Conservation (phyloP, 2,888 invertebrate genomes). For the Aspidiotus destructor region DNA sequence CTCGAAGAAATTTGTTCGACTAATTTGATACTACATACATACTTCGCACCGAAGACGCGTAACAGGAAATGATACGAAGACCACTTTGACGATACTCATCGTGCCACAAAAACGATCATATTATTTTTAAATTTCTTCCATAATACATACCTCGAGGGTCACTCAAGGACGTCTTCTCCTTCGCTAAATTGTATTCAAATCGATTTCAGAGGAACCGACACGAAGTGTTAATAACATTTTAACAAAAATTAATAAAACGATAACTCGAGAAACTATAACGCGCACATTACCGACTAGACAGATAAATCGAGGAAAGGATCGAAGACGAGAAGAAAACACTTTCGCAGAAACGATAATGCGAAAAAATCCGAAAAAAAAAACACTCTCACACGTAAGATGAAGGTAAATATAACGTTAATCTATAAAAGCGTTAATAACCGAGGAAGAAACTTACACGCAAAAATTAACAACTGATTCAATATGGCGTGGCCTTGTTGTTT, state of each 20-base stretch:
- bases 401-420: slow-evolving; percentile 9
- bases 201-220: slow-evolving; percentile 31
- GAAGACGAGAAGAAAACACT: slow-evolving; percentile 1
- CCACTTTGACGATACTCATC: slow-evolving; percentile 16
- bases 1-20: no score
- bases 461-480: slow-evolving; percentile 53
- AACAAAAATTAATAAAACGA: background rate
- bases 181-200: slow-evolving; percentile 39
- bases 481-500: slow-evolving; percentile 49
- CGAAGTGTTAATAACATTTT: slow-evolving; percentile 25
- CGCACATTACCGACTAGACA: background rate
- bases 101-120: background rate
- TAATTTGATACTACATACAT: no score
- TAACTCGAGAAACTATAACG: no score
- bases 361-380: background rate
- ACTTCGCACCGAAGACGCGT: no score
- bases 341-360: no score
- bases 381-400: no score
- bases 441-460: slow-evolving; percentile 41
- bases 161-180: slow-evolving; percentile 42
- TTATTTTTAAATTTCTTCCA: slow-evolving; percentile 8
- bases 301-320: background rate
- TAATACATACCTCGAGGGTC: slow-evolving; percentile 40
- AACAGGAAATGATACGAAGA: background rate
- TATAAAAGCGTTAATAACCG: slow-evolving; percentile 19